Percentiles rank a stretch among this genome's conserved stretches.
Conservation (phyloP, 2,888 invertebrate species). For the Drosophila gaucha region DNA sequence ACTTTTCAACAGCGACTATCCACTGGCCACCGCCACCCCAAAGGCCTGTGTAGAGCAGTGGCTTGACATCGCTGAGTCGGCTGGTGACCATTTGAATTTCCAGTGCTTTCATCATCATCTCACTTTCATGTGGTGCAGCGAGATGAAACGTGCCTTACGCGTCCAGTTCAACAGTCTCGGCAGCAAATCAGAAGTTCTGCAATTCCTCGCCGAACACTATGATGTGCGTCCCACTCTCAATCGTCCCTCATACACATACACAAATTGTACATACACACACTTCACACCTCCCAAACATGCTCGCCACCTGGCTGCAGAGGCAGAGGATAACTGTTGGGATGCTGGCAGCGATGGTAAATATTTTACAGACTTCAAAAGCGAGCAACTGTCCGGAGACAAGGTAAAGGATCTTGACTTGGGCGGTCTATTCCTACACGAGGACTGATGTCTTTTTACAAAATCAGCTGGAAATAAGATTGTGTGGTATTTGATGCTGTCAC, state of each 20-base stretch:
- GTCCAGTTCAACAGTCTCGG: conserved; percentile 91
- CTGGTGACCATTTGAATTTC: conserved; percentile 89
- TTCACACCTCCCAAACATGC: conserved; percentile 55
- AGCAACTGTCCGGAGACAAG: conserved; percentile 38
- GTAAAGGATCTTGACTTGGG: conserved; percentile 63
- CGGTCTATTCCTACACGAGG: conserved; percentile 67
- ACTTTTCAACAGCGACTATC: conserved; percentile 87
- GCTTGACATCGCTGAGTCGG: conserved; percentile 89
- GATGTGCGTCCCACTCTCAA: conserved; percentile 79
- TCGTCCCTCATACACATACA: conserved; percentile 32
- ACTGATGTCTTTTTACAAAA: conserved; percentile 22
- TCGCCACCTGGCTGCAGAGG: conserved; percentile 34
- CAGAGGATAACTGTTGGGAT: conserved; percentile 49
- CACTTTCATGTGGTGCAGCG: conserved; percentile 96
- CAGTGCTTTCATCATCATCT: conserved; percentile 97
- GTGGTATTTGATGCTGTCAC: background rate
- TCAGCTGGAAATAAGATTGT: background rate
- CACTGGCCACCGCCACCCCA: conserved; percentile 86
- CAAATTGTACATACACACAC: conserved; percentile 67
- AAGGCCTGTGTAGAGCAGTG: conserved; percentile 92
- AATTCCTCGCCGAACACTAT: conserved; percentile 88
- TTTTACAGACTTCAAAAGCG: conserved; percentile 69
- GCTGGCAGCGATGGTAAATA: conserved; percentile 72
- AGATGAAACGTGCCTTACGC: conserved; percentile 90
- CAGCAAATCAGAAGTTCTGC: conserved; percentile 88